Percentiles rank a stretch among this genome's conserved stretches.
phyloP scores from a whole-genome alignment of 2,888 invertebrate genomes.

The Plebejus melissa region DNA sequence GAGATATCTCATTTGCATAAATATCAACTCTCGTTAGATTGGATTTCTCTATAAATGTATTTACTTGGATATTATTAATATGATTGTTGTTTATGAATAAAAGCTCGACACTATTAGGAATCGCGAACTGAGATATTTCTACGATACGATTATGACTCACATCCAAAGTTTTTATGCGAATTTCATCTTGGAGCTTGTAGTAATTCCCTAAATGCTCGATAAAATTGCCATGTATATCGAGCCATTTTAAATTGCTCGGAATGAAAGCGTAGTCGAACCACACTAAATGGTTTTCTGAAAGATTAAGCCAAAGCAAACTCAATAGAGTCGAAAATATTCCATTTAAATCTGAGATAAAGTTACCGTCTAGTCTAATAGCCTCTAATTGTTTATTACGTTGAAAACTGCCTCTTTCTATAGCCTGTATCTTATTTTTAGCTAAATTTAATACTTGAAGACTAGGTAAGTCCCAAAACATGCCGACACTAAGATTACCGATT shows the following conservation, averaged over 20 bases:
- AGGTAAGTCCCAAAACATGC: conserved; percentile 92
- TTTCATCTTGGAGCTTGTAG: conserved; percentile 89
- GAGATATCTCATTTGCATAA: conserved; percentile 92
- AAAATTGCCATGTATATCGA: conserved; percentile 93
- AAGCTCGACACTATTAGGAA: conserved; percentile 92
- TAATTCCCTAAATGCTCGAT: conserved; percentile 93
- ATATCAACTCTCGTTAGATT: conserved; percentile 92
- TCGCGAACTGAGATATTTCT: conserved; percentile 88
- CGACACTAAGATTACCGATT: conserved; percentile 88
- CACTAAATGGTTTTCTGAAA: conserved; percentile 93
- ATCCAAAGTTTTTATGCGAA: conserved; percentile 90
- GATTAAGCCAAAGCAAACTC: conserved; percentile 90
- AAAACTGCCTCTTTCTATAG: conserved; percentile 90
- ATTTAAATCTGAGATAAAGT: conserved; percentile 92
- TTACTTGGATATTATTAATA: conserved; percentile 88
- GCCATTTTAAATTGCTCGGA: conserved; percentile 91
- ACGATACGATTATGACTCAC: conserved; percentile 92
- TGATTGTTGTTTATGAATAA: conserved; percentile 94
- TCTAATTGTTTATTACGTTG: conserved; percentile 89
- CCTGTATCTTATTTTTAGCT: conserved; percentile 92
- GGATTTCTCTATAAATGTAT: conserved; percentile 91
- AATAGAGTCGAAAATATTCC: conserved; percentile 91
- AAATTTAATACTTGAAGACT: conserved; percentile 91
- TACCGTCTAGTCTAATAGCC: conserved; percentile 92
- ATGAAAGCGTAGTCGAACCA: conserved; percentile 97